phyloP scores from a whole-genome alignment of 2,888 invertebrate genomes.

The Hanleya hanleyi region DNA sequence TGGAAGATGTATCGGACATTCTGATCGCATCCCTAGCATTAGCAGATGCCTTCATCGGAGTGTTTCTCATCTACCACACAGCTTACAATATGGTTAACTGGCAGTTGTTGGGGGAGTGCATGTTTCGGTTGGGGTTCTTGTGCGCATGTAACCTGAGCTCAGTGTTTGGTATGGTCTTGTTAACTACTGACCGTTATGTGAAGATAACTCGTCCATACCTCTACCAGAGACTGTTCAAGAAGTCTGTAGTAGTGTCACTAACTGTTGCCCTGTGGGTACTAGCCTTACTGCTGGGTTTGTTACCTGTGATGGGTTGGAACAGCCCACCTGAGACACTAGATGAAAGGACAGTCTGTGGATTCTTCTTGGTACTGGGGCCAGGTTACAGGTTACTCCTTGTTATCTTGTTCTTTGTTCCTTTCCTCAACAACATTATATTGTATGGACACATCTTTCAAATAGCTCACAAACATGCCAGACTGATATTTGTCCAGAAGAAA shows the following conservation, averaged over 20 bases:
- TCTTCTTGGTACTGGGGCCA: constrained; percentile 40
- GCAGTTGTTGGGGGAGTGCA: constrained; percentile 48
- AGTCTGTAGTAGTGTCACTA: constrained; percentile 27
- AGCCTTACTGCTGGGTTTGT: constrained; percentile 38
- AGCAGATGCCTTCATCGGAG: constrained; percentile 48
- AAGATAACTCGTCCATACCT: constrained; percentile 44
- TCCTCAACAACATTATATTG: constrained; percentile 40
- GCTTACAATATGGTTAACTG: constrained; percentile 51
- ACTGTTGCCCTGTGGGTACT: constrained; percentile 41
- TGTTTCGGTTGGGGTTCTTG: constrained; percentile 43
- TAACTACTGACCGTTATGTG: constrained; percentile 48
- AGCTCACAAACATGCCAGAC: constrained; percentile 37
- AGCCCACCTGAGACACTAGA: constrained; percentile 23
- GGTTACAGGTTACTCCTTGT: constrained; percentile 37
- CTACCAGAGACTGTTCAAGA: constrained; percentile 41
- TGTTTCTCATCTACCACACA: constrained; percentile 48
- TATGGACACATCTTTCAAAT: constrained; percentile 46
- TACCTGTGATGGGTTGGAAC: constrained; percentile 47
- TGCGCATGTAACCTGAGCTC: constrained; percentile 41
- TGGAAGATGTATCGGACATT: constrained; percentile 42
- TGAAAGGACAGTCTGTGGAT: constrained; percentile 40
- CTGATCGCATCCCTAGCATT: constrained; percentile 46
- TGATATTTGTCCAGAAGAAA: constrained; percentile 37
- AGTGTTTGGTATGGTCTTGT: constrained; percentile 38
- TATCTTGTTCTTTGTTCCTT: constrained; percentile 41